These are phyloP conservation scores for Damaliscus lunatus DNA, from an alignment of 2,113 vertebrate genomes.

Conservation along the genomic window DNA sequence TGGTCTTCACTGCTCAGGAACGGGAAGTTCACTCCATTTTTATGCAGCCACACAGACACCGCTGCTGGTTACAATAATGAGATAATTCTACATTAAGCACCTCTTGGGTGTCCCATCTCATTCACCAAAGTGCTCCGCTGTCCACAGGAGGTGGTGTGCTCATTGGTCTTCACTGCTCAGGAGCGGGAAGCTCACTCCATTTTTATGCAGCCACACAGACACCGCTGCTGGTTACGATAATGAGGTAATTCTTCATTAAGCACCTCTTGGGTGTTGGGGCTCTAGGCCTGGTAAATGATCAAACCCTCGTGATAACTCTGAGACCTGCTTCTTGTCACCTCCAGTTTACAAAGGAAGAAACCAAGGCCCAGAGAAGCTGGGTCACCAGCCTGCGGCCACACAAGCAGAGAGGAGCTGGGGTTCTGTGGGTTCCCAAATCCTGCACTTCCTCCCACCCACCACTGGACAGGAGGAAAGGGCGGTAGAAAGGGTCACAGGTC, in stretches of 20 bases:
- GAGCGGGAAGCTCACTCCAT: not conserved
- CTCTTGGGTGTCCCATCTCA: not conserved
- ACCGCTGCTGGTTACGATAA: accelerated
- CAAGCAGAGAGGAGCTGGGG: not conserved
- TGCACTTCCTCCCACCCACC: not conserved
- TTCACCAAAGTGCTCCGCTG: accelerated
- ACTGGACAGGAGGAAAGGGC: not conserved
- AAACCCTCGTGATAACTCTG: not conserved
- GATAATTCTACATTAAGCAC: not conserved
- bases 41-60: accelerated
- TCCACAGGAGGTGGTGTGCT: not conserved
- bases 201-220: accelerated
- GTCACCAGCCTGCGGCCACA: accelerated
- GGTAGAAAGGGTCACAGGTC: not conserved
- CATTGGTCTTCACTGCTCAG: not conserved
- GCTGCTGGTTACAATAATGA: accelerated
- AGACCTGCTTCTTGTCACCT: not conserved
- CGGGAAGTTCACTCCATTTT: not conserved
- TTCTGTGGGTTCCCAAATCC: not conserved
- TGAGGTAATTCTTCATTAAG: not conserved
- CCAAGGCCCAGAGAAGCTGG: not conserved
- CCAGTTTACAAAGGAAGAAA: not conserved
- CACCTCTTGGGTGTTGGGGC: not conserved
- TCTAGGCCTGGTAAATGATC: accelerated
- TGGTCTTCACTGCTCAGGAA: not conserved